Percentiles rank a stretch among this genome's conserved stretches.
phyloP scores from a whole-genome alignment of 2,113 vertebrate species.

The Saiga tatarica region DNA sequence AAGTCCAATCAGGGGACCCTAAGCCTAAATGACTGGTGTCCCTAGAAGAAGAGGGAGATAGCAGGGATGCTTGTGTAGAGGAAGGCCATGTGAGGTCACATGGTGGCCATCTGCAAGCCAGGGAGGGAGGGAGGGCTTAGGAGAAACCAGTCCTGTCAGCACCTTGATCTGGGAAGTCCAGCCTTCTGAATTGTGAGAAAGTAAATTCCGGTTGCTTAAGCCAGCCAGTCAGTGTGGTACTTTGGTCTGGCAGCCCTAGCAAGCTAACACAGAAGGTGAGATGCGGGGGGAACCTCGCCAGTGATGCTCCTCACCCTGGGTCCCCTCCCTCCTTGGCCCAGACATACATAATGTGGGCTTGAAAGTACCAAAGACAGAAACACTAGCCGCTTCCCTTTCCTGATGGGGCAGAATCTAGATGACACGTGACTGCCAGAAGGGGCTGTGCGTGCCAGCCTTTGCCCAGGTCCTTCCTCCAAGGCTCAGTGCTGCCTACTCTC shows the following conservation, averaged over 20 bases:
- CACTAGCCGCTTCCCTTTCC: neutral
- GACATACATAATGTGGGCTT: neutral
- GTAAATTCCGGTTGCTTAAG: neutral
- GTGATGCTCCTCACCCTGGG: neutral
- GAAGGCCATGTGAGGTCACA: neutral
- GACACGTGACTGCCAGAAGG: neutral
- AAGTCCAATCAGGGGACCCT: neutral
- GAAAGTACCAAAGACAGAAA: neutral
- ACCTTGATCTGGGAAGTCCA: neutral
- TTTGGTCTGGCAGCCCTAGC: neutral
- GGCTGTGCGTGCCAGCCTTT: fast-evolving
- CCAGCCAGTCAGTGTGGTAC: neutral
- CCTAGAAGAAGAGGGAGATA: neutral
- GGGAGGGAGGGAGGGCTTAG: neutral
- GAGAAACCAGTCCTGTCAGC: neutral
- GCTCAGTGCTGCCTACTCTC: neutral
- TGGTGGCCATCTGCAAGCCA: neutral
- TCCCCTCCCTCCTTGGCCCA: neutral
- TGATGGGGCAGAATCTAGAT: fast-evolving
- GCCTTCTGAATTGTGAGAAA: neutral
- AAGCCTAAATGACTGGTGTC: neutral
- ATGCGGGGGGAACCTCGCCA: neutral
- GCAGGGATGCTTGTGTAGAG: neutral
- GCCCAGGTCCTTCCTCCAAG: neutral
- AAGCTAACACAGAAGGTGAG: neutral